Conservation (phyloP, 2,113 vertebrate species). For the Xenopus borealis region DNA sequence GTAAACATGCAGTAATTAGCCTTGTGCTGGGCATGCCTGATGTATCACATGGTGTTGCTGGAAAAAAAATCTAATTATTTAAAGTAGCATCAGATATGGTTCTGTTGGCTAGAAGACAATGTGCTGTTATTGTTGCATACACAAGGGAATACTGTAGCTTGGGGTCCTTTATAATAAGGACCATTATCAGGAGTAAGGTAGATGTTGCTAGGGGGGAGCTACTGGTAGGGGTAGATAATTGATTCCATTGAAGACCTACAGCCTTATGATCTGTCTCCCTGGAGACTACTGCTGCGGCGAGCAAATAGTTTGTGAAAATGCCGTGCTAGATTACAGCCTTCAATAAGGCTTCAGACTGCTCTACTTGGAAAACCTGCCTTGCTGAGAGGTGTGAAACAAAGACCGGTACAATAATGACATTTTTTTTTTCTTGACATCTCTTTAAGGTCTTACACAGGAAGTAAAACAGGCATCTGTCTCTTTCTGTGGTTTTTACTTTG, state of each 20-base stretch:
- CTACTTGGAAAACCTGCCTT: constrained; percentile 11
- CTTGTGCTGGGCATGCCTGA: neutral
- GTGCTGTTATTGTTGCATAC: constrained; percentile 26
- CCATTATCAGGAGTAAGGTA: constrained; percentile 35
- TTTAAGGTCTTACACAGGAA: constrained; percentile 20
- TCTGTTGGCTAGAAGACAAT: constrained; percentile 29
- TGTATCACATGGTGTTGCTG: constrained; percentile 20
- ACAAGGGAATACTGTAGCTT: constrained; percentile 22
- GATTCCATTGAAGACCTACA: constrained; percentile 43
- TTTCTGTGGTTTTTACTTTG: constrained; percentile 14
- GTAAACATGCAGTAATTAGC: constrained; percentile 33
- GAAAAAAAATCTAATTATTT: constrained; percentile 37
- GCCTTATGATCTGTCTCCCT: constrained; percentile 41
- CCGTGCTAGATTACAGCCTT: constrained; percentile 23
- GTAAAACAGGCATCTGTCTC: constrained; percentile 6
- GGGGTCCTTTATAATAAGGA: constrained; percentile 40
- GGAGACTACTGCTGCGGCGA: constrained; percentile 24
- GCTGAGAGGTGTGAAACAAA: neutral
- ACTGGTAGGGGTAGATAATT: constrained; percentile 43
- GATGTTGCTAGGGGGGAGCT: constrained; percentile 29
- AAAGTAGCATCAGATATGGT: constrained; percentile 23
- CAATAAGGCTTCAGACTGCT: constrained; percentile 19
- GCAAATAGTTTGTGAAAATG: constrained; percentile 41
- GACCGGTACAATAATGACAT: constrained; percentile 14
- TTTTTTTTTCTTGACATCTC: constrained; percentile 9